phyloP scores from a whole-genome alignment of 1,140 invertebrate genomes.

The Drosophila chauvacae region DNA sequence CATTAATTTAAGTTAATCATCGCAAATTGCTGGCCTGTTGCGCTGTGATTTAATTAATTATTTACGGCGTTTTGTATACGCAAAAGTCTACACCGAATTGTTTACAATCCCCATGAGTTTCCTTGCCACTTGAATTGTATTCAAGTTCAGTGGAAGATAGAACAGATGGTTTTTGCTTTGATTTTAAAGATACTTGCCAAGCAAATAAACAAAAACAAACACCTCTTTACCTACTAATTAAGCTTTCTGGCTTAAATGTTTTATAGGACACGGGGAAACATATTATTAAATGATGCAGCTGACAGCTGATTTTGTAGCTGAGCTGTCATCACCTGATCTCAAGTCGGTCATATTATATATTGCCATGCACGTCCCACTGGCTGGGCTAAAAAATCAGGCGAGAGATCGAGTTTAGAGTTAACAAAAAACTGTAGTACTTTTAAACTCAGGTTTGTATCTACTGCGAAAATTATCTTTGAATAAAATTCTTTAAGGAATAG shows the following conservation, averaged over 20 bases:
- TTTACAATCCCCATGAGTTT: slow-evolving; percentile 4
- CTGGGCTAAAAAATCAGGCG: slow-evolving; percentile 3
- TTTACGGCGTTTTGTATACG: slow-evolving; percentile 10
- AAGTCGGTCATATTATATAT: slow-evolving; percentile 4
- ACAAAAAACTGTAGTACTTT: background rate
- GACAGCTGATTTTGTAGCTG: slow-evolving; percentile 19
- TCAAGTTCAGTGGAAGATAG: slow-evolving; percentile 2
- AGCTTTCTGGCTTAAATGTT: background rate
- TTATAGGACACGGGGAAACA: background rate
- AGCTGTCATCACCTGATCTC: slow-evolving; percentile 5
- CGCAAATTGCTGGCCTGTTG: slow-evolving; percentile 6
- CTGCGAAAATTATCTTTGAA: background rate
- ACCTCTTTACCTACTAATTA: background rate
- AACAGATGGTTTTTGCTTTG: background rate
- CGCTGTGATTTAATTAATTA: slow-evolving; percentile 11
- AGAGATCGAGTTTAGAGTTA: background rate
- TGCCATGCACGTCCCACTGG: background rate
- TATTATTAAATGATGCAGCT: slow-evolving; percentile 6
- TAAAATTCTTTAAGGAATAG: background rate
- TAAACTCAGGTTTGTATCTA: too few relatives aligned
- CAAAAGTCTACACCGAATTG: slow-evolving; percentile 1
- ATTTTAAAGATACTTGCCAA: background rate
- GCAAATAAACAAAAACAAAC: background rate
- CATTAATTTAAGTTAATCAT: slow-evolving; percentile 21
- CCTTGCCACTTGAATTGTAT: background rate